Evolutionary conservation across 2,113 vertebrate species (phyloP).

Genomic region (Cygnus atratus): DNA sequence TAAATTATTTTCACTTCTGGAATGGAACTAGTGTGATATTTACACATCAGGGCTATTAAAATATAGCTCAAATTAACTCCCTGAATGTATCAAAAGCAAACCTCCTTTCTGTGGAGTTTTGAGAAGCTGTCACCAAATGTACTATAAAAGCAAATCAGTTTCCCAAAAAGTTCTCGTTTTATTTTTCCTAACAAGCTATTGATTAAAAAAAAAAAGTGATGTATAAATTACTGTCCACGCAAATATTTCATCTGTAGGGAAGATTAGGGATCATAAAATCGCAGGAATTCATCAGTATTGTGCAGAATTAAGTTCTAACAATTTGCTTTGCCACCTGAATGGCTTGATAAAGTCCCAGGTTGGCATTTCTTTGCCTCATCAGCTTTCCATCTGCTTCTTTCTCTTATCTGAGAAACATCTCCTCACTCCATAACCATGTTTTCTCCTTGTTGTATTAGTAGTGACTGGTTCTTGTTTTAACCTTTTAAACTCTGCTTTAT

Average conservation of each 20-base stretch:
- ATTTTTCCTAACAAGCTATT: not conserved
- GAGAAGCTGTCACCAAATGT: not conserved
- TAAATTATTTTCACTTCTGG: not conserved
- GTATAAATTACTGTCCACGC: not conserved
- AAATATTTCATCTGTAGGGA: not conserved
- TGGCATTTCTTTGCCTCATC: constrained; percentile 62
- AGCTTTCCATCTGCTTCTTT: constrained; percentile 57
- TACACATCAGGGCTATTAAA: not conserved
- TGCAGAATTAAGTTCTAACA: not conserved
- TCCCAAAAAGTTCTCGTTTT: not conserved
- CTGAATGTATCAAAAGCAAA: not conserved
- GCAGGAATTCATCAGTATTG: not conserved
- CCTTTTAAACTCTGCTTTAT: not conserved
- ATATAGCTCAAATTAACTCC: not conserved
- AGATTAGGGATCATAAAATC: not conserved
- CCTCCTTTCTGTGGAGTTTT: not conserved
- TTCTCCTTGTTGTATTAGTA: not conserved
- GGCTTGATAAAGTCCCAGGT: constrained; percentile 31
- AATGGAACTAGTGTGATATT: not conserved
- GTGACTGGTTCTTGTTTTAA: not conserved
- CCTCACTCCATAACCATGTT: not conserved
- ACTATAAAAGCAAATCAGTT: not conserved
- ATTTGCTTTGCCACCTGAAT: constrained; percentile 48
- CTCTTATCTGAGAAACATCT: not conserved
- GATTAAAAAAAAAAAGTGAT: not conserved